phyloP scores from a whole-genome alignment of 2,888 invertebrate species.

The Chirona hameri region DNA sequence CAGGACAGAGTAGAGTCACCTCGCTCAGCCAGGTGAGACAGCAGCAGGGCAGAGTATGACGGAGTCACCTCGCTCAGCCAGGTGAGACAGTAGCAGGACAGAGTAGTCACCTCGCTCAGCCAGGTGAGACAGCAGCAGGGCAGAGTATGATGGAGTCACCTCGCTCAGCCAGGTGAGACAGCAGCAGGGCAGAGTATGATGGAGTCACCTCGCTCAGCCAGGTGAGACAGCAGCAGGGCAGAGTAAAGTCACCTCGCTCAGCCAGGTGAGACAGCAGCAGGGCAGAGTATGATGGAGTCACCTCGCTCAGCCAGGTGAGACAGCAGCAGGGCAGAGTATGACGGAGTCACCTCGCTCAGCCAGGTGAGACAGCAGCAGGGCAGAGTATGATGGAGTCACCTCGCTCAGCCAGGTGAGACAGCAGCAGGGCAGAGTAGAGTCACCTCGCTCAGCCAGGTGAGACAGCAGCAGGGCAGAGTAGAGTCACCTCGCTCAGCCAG shows the following conservation, averaged over 20 bases:
- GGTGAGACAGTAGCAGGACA: background rate
- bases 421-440: background rate
- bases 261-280: background rate
- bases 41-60: background rate
- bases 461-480: background rate
- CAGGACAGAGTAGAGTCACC: background rate
- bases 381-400: background rate
- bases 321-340: background rate
- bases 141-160: background rate
- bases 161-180: background rate
- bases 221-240: background rate
- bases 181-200: background rate
- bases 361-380: slow-evolving; percentile 4
- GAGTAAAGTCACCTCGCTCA: background rate
- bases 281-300: background rate
- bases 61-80: background rate
- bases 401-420: background rate
- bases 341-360: background rate
- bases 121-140: slow-evolving; percentile 4
- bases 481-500: background rate
- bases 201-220: background rate
- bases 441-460: background rate
- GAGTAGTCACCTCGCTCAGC: background rate
- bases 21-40: background rate
- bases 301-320: background rate